Percentiles rank a stretch among this genome's conserved stretches.
These are phyloP conservation scores for Cylindroiulus punctatus DNA, from an alignment of 2,888 invertebrate species.

Conservation along the genomic window DNA sequence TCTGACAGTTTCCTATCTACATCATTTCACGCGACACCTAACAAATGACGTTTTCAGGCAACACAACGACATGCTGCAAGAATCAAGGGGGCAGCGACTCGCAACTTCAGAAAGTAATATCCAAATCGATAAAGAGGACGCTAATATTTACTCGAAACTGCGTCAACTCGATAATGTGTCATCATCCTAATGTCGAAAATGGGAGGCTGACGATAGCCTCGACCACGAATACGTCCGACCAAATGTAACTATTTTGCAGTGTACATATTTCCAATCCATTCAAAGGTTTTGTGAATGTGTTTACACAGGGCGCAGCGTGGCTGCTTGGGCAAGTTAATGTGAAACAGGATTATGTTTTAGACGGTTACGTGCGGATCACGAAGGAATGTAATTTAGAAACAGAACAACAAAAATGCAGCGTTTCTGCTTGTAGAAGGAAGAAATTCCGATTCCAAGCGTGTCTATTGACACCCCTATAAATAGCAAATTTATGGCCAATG, in stretches of 20 bases:
- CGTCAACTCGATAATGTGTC: background rate
- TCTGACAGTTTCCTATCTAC: slow-evolving; percentile 47
- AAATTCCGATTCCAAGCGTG: background rate
- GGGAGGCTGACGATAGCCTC: background rate
- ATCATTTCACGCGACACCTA: slow-evolving; percentile 47
- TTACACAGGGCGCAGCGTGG: background rate
- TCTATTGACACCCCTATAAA: background rate
- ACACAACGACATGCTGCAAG: slow-evolving; percentile 36
- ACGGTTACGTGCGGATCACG: too few relatives aligned
- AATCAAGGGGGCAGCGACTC: background rate
- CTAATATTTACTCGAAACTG: slow-evolving; percentile 36
- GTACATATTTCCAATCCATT: background rate
- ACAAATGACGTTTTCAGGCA: slow-evolving; percentile 44
- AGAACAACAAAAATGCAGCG: background rate
- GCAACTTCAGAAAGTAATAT: background rate
- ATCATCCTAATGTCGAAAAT: background rate
- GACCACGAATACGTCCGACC: background rate
- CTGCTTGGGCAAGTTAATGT: background rate
- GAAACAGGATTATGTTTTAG: too few relatives aligned
- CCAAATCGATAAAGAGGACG: slow-evolving; percentile 41
- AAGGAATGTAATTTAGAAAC: background rate
- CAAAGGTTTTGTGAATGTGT: background rate
- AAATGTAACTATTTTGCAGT: background rate
- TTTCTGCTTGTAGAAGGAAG: background rate
- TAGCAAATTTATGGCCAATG: background rate